Percentiles rank a stretch among this genome's conserved stretches.
These are phyloP conservation scores for Oxygymnocypris stewartii DNA, from an alignment of 2,113 vertebrate species.

Conservation along the genomic window DNA sequence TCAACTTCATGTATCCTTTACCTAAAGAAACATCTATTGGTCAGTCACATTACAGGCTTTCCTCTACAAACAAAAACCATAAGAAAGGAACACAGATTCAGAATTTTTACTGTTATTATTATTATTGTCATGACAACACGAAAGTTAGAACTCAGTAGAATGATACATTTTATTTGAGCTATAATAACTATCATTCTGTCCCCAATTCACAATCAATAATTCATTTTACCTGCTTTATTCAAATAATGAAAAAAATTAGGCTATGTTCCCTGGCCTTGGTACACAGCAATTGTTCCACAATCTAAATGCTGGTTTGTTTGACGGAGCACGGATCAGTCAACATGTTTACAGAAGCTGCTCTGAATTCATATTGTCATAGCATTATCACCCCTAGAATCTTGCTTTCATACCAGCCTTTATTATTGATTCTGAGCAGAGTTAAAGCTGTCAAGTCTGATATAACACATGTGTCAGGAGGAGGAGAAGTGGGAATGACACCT, in stretches of 20 bases:
- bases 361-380: not conserved
- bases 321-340: not conserved
- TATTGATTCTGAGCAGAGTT: not conserved
- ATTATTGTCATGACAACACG: not conserved
- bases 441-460: conserved; percentile 5
- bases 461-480: not conserved
- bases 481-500: not conserved
- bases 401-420: not conserved
- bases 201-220: not conserved
- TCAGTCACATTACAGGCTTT: not conserved
- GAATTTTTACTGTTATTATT: not conserved
- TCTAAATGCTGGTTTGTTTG: not conserved
- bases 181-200: not conserved
- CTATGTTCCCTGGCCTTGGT: not conserved
- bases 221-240: not conserved
- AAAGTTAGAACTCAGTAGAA: not conserved
- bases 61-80: not conserved
- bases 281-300: not conserved
- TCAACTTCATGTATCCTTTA: not conserved
- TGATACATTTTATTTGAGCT: not conserved
- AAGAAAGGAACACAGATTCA: not conserved
- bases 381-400: not conserved
- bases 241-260: not conserved
- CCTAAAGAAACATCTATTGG: not conserved
- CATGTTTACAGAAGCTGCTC: conserved; percentile 8